phyloP scores from a whole-genome alignment of 2,797 vertebrate species.

The Microctenopoma lineatum region DNA sequence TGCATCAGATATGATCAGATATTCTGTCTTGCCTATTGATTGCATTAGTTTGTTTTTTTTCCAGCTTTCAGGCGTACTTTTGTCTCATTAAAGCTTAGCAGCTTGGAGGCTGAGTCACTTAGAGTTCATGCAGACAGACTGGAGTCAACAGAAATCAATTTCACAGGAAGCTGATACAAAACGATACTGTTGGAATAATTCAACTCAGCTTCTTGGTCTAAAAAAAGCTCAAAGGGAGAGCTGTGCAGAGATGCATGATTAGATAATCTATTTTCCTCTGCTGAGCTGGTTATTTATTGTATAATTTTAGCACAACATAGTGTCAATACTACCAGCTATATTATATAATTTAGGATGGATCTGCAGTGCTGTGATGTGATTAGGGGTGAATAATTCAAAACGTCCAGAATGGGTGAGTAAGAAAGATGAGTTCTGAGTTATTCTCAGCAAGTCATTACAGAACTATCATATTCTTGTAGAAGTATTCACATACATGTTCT shows the following conservation, averaged over 20 bases:
- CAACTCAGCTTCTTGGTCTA: constrained; percentile 24
- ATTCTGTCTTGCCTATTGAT: constrained; percentile 26
- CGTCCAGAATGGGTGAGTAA: too few relatives aligned
- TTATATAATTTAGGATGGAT: neutral
- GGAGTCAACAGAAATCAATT: constrained; percentile 57
- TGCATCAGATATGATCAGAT: neutral
- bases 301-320: constrained; percentile 9
- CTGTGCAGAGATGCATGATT: constrained; percentile 15
- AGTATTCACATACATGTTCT: neutral
- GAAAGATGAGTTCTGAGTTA: neutral
- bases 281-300: constrained; percentile 2
- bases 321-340: constrained; percentile 1
- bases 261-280: constrained; percentile 3
- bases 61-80: constrained; percentile 14
- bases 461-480: neutral
- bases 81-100: constrained; percentile 27
- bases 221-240: constrained; percentile 33
- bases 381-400: constrained; percentile 2
- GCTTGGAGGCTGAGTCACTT: constrained; percentile 28
- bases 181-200: constrained; percentile 16
- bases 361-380: neutral
- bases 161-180: constrained; percentile 43
- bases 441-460: neutral
- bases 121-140: constrained; percentile 24
- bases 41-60: constrained; percentile 10